Percentiles rank a stretch among this genome's conserved stretches.
phyloP scores from a whole-genome alignment of 2,888 invertebrate species.

The Endomychus coccineus region DNA sequence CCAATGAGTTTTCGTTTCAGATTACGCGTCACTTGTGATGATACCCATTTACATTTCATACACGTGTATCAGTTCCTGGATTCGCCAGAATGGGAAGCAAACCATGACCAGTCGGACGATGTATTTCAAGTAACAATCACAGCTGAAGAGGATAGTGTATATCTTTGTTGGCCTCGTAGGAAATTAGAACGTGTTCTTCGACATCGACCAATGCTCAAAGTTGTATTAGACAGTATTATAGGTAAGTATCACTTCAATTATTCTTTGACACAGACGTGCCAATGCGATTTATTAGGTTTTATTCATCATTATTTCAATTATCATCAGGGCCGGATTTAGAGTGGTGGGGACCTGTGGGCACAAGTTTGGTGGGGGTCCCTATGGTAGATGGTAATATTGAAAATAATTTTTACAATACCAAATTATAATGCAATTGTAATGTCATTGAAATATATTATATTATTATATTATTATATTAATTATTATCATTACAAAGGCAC shows the following conservation, averaged over 20 bases:
- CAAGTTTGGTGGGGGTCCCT: too few relatives aligned
- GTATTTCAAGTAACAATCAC: slow-evolving; percentile 74
- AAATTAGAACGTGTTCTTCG: slow-evolving; percentile 66
- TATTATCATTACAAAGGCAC: too few relatives aligned
- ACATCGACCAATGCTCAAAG: slow-evolving; percentile 65
- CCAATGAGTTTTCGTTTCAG: slow-evolving; percentile 50
- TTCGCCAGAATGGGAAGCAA: slow-evolving; percentile 85
- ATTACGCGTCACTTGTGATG: slow-evolving; percentile 73
- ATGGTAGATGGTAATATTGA: too few relatives aligned
- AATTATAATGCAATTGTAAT: too few relatives aligned
- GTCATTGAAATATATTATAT: too few relatives aligned
- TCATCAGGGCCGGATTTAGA: too few relatives aligned
- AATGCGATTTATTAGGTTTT: too few relatives aligned
- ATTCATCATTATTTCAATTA: too few relatives aligned
- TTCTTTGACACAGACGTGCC: too few relatives aligned
- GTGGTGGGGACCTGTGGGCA: too few relatives aligned
- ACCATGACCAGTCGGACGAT: slow-evolving; percentile 68
- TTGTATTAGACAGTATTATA: slow-evolving; percentile 69
- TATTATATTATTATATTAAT: too few relatives aligned
- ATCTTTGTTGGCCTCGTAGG: slow-evolving; percentile 73
- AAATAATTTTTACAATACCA: too few relatives aligned
- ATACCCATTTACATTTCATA: slow-evolving; percentile 74
- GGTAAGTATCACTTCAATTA: slow-evolving; percentile 44
- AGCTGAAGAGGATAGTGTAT: slow-evolving; percentile 69
- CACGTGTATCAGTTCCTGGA: slow-evolving; percentile 77